Evolutionary conservation across 2,888 invertebrate species (phyloP).

Genomic region (Plagodis dolabraria): DNA sequence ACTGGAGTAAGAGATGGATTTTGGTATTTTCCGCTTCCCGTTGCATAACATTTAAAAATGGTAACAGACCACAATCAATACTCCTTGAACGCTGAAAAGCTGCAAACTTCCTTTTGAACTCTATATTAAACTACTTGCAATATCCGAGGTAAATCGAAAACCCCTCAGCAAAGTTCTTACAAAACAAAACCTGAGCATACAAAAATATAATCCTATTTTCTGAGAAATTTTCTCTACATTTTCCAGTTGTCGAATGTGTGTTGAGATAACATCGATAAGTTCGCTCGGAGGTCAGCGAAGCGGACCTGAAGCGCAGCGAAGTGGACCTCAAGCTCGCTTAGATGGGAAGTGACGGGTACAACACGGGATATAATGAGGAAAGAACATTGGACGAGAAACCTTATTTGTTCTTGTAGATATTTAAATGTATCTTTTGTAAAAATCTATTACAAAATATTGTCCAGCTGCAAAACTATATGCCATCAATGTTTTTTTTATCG

Average conservation of each 20-base stretch:
- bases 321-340: neutral
- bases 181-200: conserved; percentile 9
- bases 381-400: neutral
- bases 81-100: too few species aligned
- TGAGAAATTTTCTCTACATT: conserved; percentile 31
- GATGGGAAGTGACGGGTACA: conserved; percentile 12
- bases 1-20: too few species aligned
- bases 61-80: too few species aligned
- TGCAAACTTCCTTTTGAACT: neutral
- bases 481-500: too few species aligned
- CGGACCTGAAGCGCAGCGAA: conserved; percentile 4
- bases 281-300: conserved; percentile 26
- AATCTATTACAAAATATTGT: too few species aligned
- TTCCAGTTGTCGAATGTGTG: conserved; percentile 32
- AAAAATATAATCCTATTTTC: conserved; percentile 16
- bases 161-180: neutral
- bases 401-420: too few species aligned
- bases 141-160: conserved; percentile 8
- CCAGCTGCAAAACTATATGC: too few species aligned
- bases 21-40: too few species aligned
- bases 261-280: conserved; percentile 28
- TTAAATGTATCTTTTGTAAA: too few species aligned
- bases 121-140: neutral
- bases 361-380: conserved; percentile 1
- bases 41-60: too few species aligned